Base-by-base conservation (phyloP, 2,888 invertebrate genomes). In the Teleogryllus oceanicus region DNA sequence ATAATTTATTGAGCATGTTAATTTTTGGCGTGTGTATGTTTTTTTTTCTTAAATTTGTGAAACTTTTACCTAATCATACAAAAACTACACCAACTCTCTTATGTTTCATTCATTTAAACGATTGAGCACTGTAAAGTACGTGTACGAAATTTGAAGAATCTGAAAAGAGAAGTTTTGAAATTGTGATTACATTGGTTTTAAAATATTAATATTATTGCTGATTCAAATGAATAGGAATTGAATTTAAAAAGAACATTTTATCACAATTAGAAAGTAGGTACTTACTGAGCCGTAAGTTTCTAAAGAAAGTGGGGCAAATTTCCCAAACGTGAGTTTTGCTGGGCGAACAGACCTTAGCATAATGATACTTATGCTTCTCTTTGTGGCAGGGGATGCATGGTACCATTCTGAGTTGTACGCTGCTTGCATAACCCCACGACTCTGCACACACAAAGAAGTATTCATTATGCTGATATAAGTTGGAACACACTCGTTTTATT, bases 291-390 rank as follows among this genome's bases (percentile, higher is more conserved):
- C 77, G 4, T 49, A 77, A 2, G 49, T 49, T 49, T 77, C 77
- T 49, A 77, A 49, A n/a, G 77, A 77, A 77, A 77, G 77, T 16
- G 21, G 37, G 37, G 77, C 77, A 77, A 77, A 77, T 77, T 77
- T 77, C 49, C 77, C 77, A 77, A 77, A 77, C 18, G 77, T 77
- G 49, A 77, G 13, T 77, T 77, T 77, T 49, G 77, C 77, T 50
- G 77, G 77, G n/a, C 50, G 24, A 50, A 18, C 18, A n/a, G n/a
- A 50, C 49, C 37, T n/a, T 37, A 77, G 11, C 50, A 77, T 77
- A 12, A 77, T 77, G 2, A 37, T 77, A 13, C 18, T 18, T 11
- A 49, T 49, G 18, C 49, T 49, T 5, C 20, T 50, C n/a, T 49
- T 49, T 13, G 49, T 50, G 2, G 21, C n/a, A 5, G 49, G 18